A percentile compares a stretch with the other conserved stretches of the same genome.
Evolutionary conservation across 2,888 invertebrate genomes (phyloP).

Genomic region (Gnatocerus cornutus): DNA sequence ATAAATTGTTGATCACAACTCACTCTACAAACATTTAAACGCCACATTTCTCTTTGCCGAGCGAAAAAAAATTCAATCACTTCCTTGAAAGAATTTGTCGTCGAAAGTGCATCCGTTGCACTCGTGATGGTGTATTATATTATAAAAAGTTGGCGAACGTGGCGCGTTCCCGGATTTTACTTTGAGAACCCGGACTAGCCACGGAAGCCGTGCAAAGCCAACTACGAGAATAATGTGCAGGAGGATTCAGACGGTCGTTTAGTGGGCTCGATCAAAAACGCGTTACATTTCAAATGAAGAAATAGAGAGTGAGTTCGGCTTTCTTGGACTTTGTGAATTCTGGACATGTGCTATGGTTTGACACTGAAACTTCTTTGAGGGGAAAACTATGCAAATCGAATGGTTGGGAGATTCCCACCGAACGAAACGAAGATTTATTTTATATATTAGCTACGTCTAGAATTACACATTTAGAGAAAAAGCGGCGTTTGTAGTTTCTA

Average conservation of each 20-base stretch:
- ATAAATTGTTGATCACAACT: too few relatives aligned
- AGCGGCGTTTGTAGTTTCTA: too few relatives aligned
- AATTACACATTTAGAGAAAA: too few relatives aligned
- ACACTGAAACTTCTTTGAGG: conserved; percentile 1
- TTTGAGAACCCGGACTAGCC: conserved; percentile 55
- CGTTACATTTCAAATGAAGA: conserved; percentile 69
- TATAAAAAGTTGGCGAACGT: conserved; percentile 43
- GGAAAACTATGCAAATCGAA: conserved; percentile 8
- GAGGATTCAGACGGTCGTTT: conserved; percentile 52
- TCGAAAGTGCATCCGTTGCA: conserved; percentile 20
- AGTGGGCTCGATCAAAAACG: conserved; percentile 69
- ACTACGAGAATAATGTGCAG: conserved; percentile 57
- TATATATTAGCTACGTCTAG: too few relatives aligned
- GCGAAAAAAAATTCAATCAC: conserved; percentile 9
- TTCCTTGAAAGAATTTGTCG: conserved; percentile 9
- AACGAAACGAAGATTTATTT: too few relatives aligned
- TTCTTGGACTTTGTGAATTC: conserved; percentile 62
- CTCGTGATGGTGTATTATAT: conserved; percentile 4
- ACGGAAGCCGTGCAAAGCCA: conserved; percentile 58
- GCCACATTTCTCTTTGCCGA: not conserved
- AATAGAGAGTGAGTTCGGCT: conserved; percentile 64
- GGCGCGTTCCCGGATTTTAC: conserved; percentile 49
- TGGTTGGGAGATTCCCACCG: not conserved
- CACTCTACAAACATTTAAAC: too few relatives aligned
- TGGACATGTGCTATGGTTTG: conserved; percentile 50